Evolutionary conservation across 2,797 vertebrate genomes (phyloP).

Genomic region (Enteromius radiatus): DNA sequence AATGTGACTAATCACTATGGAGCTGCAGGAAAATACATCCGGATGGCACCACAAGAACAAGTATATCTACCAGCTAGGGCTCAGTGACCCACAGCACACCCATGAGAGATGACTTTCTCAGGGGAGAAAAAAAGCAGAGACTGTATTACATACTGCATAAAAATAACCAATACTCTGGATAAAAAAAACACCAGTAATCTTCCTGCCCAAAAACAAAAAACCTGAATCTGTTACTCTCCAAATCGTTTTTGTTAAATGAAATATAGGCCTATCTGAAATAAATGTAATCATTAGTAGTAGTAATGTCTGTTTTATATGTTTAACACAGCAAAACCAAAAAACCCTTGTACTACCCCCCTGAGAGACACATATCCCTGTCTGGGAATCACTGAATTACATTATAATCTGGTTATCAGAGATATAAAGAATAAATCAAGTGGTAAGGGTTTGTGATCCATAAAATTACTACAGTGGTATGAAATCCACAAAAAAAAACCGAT

Average conservation of each 20-base stretch:
- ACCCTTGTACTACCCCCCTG: no score
- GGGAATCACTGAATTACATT: not conserved
- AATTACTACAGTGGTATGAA: not conserved
- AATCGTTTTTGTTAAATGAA: not conserved
- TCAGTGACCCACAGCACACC: not conserved
- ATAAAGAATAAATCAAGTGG: constrained; percentile 7
- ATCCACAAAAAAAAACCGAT: not conserved
- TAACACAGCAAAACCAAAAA: not conserved
- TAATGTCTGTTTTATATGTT: not conserved
- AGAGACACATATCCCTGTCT: not conserved
- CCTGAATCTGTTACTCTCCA: not conserved
- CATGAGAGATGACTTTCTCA: not conserved
- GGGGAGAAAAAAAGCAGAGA: not conserved
- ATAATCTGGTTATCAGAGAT: constrained; percentile 5
- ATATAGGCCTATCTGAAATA: not conserved
- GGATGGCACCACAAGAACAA: constrained; percentile 1
- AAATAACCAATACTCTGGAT: not conserved
- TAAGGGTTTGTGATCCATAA: constrained; percentile 37
- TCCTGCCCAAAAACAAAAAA: not conserved
- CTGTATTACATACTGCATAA: not conserved
- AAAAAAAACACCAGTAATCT: not conserved
- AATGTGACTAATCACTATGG: not conserved
- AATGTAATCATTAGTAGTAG: not conserved
- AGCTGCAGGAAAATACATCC: not conserved
- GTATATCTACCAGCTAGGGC: not conserved